These are phyloP conservation scores for Dasypus novemcinctus DNA, from an alignment of 2,113 vertebrate genomes.

Conservation along the genomic window DNA sequence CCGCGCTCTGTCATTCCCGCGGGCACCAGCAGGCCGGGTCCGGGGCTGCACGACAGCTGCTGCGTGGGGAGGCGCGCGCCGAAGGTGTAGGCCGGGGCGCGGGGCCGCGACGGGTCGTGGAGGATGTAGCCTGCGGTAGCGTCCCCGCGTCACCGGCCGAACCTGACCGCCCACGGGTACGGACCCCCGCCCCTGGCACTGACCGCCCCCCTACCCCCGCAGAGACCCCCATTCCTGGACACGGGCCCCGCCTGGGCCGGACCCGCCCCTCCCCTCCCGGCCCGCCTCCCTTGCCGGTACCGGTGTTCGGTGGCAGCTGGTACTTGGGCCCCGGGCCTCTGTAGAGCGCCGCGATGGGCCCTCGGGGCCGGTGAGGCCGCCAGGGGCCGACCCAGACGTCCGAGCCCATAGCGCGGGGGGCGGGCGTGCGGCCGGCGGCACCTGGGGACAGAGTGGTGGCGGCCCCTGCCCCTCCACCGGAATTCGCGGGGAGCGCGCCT, in stretches of 20 bases:
- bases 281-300: slow-evolving; percentile 77
- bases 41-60: slow-evolving; percentile 80
- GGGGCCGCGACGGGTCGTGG: slow-evolving; percentile 88
- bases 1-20: slow-evolving; percentile 85
- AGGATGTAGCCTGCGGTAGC: slow-evolving; percentile 64
- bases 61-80: slow-evolving; percentile 77
- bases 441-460: slow-evolving; percentile 44
- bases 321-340: slow-evolving; percentile 91
- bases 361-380: slow-evolving; percentile 90
- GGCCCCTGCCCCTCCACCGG: not conserved
- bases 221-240: not conserved
- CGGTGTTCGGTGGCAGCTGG: slow-evolving; percentile 84
- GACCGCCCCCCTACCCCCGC: not conserved
- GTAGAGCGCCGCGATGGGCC: slow-evolving; percentile 91
- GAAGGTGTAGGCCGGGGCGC: slow-evolving; percentile 89
- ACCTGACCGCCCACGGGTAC: not conserved
- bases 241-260: no score
- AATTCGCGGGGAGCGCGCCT: not conserved
- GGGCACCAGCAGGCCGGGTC: slow-evolving; percentile 87
- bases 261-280: not conserved
- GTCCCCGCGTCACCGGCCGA: slow-evolving; percentile 51
- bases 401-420: slow-evolving; percentile 82
- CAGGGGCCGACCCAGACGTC: slow-evolving; percentile 89
- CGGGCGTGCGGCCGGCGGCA: not conserved
- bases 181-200: not conserved